Evolutionary conservation across 2,888 invertebrate genomes (phyloP), one percentile per base, ranked within the genome.

Genomic region (Electrophaes corylata): DNA sequence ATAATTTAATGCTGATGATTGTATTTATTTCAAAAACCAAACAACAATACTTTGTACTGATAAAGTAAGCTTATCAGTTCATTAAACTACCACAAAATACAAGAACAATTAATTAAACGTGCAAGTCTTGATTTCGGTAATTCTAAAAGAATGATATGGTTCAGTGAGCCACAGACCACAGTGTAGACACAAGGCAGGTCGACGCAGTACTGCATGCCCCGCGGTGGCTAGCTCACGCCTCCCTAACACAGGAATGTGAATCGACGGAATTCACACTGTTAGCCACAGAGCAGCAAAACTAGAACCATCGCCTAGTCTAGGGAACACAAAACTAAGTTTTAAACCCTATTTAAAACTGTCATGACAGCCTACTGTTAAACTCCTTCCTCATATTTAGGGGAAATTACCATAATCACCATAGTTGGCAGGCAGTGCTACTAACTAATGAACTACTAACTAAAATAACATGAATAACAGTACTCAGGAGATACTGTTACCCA

Each of bases 191-290:
- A 10, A 29, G 53, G 48, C 23, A 10, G 31, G 41, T n/a, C 40
- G 11, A 20, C 29, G 50, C 50, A 40, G 18, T 6, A 52, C 16
- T 40, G 51, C 37, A 29, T 31, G 20, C 1, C 45, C 35, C 35
- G 57, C 52, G 43, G 57, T 47, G 29, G 51, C 43, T 1, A n/a
- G 45, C 53, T 43, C 52, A 35, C 57, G 51, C 53, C 58, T 40
- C 29, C 33, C 11, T 23, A 16, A 47, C 47, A 20, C 53, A 40
- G 53, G 58, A 47, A 50, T 49, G 49, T 59, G 53, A 19, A 41
- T 54, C 35, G 26, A 26, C 19, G 49, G 53, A 54, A 53, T 58
- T 40, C 29, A 29, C 53, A 20, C 54, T 20, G 50, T 35, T 41
- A 46, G 46, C n/a, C 49, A 41, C 53, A 54, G 59, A 10, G 26